Evolutionary conservation across 2,113 vertebrate species (phyloP), one percentile per base, ranked within the genome.

Genomic region (Eretmochelys imbricata): DNA sequence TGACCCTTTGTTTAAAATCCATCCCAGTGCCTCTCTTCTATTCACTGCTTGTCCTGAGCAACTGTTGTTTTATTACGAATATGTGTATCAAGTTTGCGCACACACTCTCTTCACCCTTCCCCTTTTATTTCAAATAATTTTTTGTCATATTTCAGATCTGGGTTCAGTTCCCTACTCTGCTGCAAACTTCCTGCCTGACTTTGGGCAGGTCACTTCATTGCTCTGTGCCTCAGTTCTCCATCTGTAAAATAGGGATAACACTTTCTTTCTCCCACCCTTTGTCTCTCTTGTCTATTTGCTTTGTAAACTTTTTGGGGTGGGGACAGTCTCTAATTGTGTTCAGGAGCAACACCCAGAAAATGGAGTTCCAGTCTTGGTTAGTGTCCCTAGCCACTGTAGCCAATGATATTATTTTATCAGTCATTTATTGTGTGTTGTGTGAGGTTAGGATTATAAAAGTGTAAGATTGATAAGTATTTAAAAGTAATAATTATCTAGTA

Each of bases 271-370:
- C 38, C 84, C 82, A 31, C 1, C 6, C 2, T 88, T 96, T 89
- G 69, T 83, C 2, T 54, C 6, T 35, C 87, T 85, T 72, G 54
- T 91, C 2, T 53, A 35, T 65, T 75, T 89, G 8, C 50, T n/a
- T 38, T 83, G 78, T 87, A 87, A 89, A 54, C 5, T 87, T 6
- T 89, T 87, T 82, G 57, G 48, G 12, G 16, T 1, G 78, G 72
- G 31, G 87, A 46, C 9, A 87, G 14, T 16, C 91, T 25, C 42
- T 90, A 57, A 51, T 13, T 81, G 29, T 12, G 78, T 69, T 85
- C 83, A 75, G 62, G 5, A 35, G 1, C 13, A 72, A 1, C 48
- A 38, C 0, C 0, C n/a, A 9, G 51, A 3, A 48, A 72, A 35
- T 38, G 9, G 10, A 69, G 12, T 3, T 12, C 27, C 86, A 57